Percentiles rank a stretch among this genome's conserved stretches.
These are phyloP conservation scores for Busseola fusca DNA, from an alignment of 2,888 invertebrate species.

Conservation along the genomic window DNA sequence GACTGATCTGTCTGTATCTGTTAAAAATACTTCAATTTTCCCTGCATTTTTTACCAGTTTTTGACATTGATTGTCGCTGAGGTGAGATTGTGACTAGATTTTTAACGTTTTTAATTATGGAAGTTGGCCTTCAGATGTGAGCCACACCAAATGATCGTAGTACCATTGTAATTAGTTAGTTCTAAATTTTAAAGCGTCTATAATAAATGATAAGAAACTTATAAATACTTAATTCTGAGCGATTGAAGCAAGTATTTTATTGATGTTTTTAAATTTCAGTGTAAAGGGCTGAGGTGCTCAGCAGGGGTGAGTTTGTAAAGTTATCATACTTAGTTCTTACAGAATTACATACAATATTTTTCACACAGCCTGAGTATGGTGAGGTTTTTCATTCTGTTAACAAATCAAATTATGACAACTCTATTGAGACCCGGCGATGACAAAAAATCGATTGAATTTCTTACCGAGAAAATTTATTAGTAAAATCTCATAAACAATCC, in stretches of 20 bases:
- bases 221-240: not conserved
- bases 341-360: too few species aligned
- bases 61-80: too few species aligned
- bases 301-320: slow-evolving; percentile 47
- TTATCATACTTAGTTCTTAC: not conserved
- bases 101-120: too few species aligned
- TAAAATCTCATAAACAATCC: not conserved
- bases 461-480: not conserved
- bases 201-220: not conserved
- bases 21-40: too few species aligned
- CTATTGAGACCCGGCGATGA: too few species aligned
- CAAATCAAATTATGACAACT: too few species aligned
- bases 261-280: slow-evolving; percentile 38
- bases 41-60: too few species aligned
- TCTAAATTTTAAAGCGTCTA: not conserved
- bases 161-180: not conserved
- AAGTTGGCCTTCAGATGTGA: not conserved
- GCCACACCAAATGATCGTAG: too few species aligned
- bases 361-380: not conserved
- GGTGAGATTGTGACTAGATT: too few species aligned
- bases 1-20: too few species aligned
- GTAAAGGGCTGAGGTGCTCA: slow-evolving; percentile 33
- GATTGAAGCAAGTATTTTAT: not conserved
- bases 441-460: not conserved
- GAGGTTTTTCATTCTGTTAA: not conserved